Base-by-base conservation (phyloP, 2,113 vertebrate species). In the Dicerorhinus sumatrensis region DNA sequence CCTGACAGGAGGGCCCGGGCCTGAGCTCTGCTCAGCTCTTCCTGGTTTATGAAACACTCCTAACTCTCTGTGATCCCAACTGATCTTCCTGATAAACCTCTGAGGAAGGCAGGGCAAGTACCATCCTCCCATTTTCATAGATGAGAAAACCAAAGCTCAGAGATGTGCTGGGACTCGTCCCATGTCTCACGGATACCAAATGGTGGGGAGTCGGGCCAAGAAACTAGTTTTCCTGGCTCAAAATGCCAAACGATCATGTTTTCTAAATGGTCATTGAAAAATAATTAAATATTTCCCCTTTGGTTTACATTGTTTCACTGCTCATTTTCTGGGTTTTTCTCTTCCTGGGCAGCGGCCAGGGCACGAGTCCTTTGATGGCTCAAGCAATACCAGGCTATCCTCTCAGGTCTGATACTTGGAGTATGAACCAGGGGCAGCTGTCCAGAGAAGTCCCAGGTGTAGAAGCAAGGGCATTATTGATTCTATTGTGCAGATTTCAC, bases 361-460 rank as follows among this genome's bases (percentile, higher is more conserved):
- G 3, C 2, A 0, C 6, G 5, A 6, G 21, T 48, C 39, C 62
- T 25, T 8, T 21, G 16, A 46, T 54, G 42, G 17, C 17, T 54
- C 46, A 13, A 5, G 10, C 29, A 25, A 14, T 14, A 5, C 1
- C 5, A 46, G 3, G 51, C 10, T 31, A 0, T 46, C 18, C 5
- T 1, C 18, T 46, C n/a, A n/a, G 12, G 2, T 27, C 25, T 21
- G 48, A 2, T 11, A 1, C 3, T 56, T 8, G 10, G 51, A 60
- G 29, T 5, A 3, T 0, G 21, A 70, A 14, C 62, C 12, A 0
- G 0, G 5, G 3, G 33, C 8, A 0, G 27, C 9, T 3, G 3
- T 31, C 31, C 25, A 54, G 63, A 48, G 56, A 18, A 11, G 14
- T 12, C 39, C 29, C 31, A 31, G 42, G 29, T 0, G 0, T 1